Evolutionary conservation across 1,140 invertebrate species (phyloP), one percentile per base, ranked within the genome.

Genomic region (Steinernema feltiae): DNA sequence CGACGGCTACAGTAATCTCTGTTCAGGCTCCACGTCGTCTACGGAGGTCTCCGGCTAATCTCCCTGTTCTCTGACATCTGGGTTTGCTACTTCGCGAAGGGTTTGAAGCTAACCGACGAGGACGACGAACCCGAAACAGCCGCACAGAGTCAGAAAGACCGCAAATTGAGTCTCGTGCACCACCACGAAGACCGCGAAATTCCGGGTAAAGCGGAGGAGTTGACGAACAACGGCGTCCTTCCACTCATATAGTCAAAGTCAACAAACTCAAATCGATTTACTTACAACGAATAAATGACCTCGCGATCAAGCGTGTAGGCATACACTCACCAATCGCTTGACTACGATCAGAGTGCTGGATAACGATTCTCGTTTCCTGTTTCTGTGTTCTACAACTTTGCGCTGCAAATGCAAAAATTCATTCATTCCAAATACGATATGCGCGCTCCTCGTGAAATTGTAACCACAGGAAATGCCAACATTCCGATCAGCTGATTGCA

Each of bases 81-180:
- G 77, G 82, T 84, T 1, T 74, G 81, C 63, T 82, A 80, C 71
- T 81, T 84, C 77, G 82, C 84, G 17, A 82, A 84, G 69, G 82
- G 73, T 18, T 48, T 85, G 27, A 85, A 85, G 29, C 48, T 85
- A 21, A 78, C 79, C 1, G 84, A 85, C 63, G 80, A 81, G 53
- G 75, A 53, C 21, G 32, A 75, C 1, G 69, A 63, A 27, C 53
- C 46, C 35, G 12, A 31, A 2, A 32, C 12, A 32, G 18, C 2
- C n/a, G 32, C n/a, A n/a, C 63, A 75, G 3, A 27, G 3, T 27
- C 15, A 63, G 12, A 63, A 41, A 41, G 18, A 41, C 35, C 35
- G 35, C 7, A 41, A 63, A 27, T 21, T 63, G 24, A 63, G 53
- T 27, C 53, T 63, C 24, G 53, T 63, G 53, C 53, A 63, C 53